Base-by-base conservation (phyloP, 2,888 invertebrate species). In the Sesia bembeciformis region DNA sequence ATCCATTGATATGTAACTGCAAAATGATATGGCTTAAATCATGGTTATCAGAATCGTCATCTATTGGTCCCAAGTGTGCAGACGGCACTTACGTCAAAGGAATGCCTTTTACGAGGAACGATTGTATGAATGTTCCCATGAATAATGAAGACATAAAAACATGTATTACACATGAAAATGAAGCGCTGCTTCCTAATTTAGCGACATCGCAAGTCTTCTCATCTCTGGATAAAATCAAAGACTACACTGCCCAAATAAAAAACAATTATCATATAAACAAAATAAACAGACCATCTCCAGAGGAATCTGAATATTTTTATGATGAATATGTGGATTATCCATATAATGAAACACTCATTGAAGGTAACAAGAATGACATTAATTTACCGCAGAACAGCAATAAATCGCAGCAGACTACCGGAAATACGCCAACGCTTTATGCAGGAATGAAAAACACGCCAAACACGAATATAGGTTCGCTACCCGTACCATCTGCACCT, bases 241-340 rank as follows among this genome's bases (percentile, higher is more conserved):
- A 91, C 62, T 86, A 84, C 63, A 77, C 85, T 39, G 72, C 82
- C 39, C 79, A 88, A 58, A 78, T 81, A 60, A 87, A 81, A 66
- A 83, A 88, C 55, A 85, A 77, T 56, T 84, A 85, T 57, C 75
- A 83, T 60, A 87, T 90, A 56, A 90, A 83, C 55, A 53, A 51
- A n/a, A 65, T 73, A 51, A 72, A 90, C 61, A 90, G 92, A 52
- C 93, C 95, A 4, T 86, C 91, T 3, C 94, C 94, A 4, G 93
- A 94, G 70, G 95, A 95, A 72, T 94, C 94, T 1, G 95, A 96
- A 70, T 95, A 95, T 67, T 94, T 95, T 65, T 95, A 95, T 71
- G 95, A 95, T 66, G 95, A 96, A 62, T 96, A 95, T 72, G 91
- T 94, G 0, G 96, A 96, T 73, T 94, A 94, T 74, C 93, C 93